Evolutionary conservation across 2,888 invertebrate species (phyloP), one percentile per base, ranked within the genome.

Genomic region (Cyclophora punctaria): DNA sequence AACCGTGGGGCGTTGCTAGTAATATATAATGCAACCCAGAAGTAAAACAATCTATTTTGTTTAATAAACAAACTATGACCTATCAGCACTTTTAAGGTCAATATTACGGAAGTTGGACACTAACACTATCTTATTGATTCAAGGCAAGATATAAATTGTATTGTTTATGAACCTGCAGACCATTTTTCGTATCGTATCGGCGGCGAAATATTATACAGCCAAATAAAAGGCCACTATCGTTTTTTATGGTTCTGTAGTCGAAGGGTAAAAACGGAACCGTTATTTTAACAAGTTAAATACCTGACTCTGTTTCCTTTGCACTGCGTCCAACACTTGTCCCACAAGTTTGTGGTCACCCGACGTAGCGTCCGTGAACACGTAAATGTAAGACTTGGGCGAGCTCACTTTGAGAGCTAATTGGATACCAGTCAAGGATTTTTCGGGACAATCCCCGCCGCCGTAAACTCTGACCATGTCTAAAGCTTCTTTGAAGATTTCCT

Each of bases 381-480:
- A 95, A 42, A 94, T 84, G 69, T 91, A 93, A 0, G 94, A 94
- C 50, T 90, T 84, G 0, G 93, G 92, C 7, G 91, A 79, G 43
- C 92, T 91, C 5, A 90, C 89, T 62, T 91, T 89, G 40, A 95
- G 77, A 0, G 94, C 94, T 53, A 90, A 73, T 49, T 90, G 88
- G 42, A 93, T 91, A n/a, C 93, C 94, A 0, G 89, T 86, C 4
- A 94, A 72, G 0, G 92, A 90, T 86, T 90, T 93, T 78, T 94
- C 94, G 0, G 94, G 94, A 66, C 95, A 95, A 69, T 94, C 93
- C 0, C 92, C 93, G 1, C 94, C 94, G 0, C 94, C 93, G 56
- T 90, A 88, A 3, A 94, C 91, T 34, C 79, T 77, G 3, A 93
- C 83, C 43, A 85, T 78, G 50, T 89, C 82, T 35, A 94, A 69